Percentiles rank a stretch among this genome's conserved stretches.
phyloP scores from a whole-genome alignment of 2,113 vertebrate species.

The Todiramphus chloris region DNA sequence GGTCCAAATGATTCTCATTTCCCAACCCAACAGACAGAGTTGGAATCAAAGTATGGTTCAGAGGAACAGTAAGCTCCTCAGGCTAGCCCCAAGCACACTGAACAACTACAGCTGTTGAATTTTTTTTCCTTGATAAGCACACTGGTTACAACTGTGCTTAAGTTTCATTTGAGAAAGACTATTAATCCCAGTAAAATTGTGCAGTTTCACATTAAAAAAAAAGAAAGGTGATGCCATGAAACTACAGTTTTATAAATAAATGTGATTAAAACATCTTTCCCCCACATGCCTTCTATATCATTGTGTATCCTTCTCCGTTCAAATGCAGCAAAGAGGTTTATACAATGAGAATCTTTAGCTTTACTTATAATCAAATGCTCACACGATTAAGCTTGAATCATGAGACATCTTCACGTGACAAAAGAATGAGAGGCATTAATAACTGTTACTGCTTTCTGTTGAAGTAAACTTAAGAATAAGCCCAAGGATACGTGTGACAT shows the following conservation, averaged over 20 bases:
- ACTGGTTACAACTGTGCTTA: background rate
- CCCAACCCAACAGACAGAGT: background rate
- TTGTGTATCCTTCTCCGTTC: background rate
- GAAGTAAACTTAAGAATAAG: background rate
- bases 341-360: background rate
- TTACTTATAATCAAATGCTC: background rate
- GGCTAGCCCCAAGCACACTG: conserved; percentile 44
- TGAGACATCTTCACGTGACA: background rate
- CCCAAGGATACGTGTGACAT: background rate
- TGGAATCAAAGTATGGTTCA: conserved; percentile 58
- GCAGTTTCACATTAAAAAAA: background rate
- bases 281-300: background rate
- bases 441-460: background rate
- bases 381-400: background rate
- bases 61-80: conserved; percentile 31
- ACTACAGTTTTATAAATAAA: background rate
- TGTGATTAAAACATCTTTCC: background rate
- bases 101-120: background rate
- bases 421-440: background rate
- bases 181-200: background rate
- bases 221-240: background rate
- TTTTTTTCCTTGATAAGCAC: background rate
- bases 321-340: background rate
- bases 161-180: background rate
- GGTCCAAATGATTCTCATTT: conserved; percentile 36